Evolutionary conservation across 1,140 invertebrate species (phyloP).

Genomic region (Leptinotarsa undecemlineata): DNA sequence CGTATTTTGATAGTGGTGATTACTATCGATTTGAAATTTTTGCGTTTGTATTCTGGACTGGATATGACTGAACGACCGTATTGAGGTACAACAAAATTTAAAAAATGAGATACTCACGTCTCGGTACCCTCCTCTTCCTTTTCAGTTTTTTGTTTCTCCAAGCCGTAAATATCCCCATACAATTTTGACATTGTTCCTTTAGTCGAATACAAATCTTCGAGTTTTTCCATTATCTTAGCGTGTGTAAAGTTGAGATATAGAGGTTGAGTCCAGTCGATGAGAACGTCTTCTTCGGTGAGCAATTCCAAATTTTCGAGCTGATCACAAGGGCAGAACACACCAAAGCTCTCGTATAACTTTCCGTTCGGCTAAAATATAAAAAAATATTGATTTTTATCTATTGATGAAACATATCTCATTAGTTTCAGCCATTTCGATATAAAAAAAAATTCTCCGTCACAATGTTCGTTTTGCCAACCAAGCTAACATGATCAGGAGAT

Average conservation of each 20-base stretch:
- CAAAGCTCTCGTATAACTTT: conserved; percentile 77
- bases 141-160: conserved; percentile 24
- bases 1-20: too few species aligned
- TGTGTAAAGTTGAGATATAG: conserved; percentile 84
- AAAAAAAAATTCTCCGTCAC: too few species aligned
- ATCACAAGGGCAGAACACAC: conserved; percentile 78
- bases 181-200: conserved; percentile 72
- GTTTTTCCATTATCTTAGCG: conserved; percentile 71
- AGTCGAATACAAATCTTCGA: conserved; percentile 67
- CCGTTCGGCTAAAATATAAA: conserved; percentile 69
- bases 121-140: conserved; percentile 30
- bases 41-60: too few species aligned
- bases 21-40: too few species aligned
- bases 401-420: too few species aligned
- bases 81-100: not conserved
- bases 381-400: too few species aligned
- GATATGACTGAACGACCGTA: too few species aligned
- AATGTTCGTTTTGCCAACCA: too few species aligned
- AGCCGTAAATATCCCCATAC: conserved; percentile 74
- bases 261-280: conserved; percentile 76
- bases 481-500: too few species aligned
- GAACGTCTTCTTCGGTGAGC: conserved; percentile 71
- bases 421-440: too few species aligned
- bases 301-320: conserved; percentile 70
- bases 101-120: conserved; percentile 8